Evolutionary conservation across 2,113 vertebrate species (phyloP), one percentile per base, ranked within the genome.

Genomic region (Pongo abelii): DNA sequence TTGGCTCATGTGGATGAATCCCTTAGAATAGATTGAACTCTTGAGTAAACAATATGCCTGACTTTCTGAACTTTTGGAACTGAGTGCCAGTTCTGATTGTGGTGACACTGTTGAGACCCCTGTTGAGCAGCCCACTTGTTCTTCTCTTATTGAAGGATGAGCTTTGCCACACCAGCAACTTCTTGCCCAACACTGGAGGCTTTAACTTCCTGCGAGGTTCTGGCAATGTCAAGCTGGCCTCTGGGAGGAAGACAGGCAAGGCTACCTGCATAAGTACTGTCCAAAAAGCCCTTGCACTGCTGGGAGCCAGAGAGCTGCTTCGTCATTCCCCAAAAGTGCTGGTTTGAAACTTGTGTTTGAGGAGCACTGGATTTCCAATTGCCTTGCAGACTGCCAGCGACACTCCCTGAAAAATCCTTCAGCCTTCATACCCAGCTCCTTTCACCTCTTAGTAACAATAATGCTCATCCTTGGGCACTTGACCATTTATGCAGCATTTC

Each of bases 321-420:
- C 43, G 6, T 75, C 57, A 46, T 84, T 17, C 77, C 27, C 81
- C 18, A 78, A 72, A 70, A 55, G 11, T 83, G n/a, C 57, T 61
- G n/a, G 32, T 92, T 89, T 72, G 48, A 79, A 92, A 79, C 70
- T 77, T 83, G 18, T 17, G 13, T 70, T 70, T 50, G 6, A 88
- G 40, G 13, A 25, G 27, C 22, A 48, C 46, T 32, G 9, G 22
- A 89, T 85, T 90, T 90, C 64, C 55, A 74, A 12, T 43, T 64
- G 46, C 72, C 46, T 67, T 57, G 14, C 6, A 79, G 40, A 70
- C 6, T 32, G 23, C 43, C 4, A 79, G 20, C 46, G 43, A 48
- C 72, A 75, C 46, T 50, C 12, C 61, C 5, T 72, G 27, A 72
- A 84, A 64, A 64, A 64, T 16, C 13, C 32, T 30, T 61, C 32